Percentiles rank a stretch among this genome's conserved stretches.
These are phyloP conservation scores for Vidua chalybeata DNA, from an alignment of 2,113 vertebrate species.

Conservation along the genomic window DNA sequence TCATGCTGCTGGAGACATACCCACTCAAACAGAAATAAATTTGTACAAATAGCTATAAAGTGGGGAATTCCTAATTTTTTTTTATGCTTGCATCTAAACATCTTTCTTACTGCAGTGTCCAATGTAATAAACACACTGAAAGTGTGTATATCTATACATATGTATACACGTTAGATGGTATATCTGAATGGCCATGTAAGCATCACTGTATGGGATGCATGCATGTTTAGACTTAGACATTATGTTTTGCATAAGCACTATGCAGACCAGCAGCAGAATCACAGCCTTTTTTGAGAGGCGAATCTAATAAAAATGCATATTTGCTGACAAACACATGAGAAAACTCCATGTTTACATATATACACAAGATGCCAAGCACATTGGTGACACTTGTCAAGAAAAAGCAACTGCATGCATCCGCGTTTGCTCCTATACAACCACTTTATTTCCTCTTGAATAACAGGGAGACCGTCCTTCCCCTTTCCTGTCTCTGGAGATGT, in stretches of 20 bases:
- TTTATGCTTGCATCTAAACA: background rate
- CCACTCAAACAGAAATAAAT: background rate
- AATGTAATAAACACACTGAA: background rate
- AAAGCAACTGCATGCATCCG: background rate
- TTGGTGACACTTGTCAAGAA: background rate
- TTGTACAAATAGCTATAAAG: background rate
- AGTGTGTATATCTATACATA: background rate
- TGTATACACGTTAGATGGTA: background rate
- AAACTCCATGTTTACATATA: background rate
- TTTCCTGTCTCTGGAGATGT: background rate
- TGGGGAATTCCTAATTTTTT: background rate
- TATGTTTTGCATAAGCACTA: background rate
- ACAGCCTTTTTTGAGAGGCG: background rate
- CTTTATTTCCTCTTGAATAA: constrained; percentile 11
- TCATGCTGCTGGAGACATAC: background rate
- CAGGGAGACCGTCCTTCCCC: background rate
- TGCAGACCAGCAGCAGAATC: background rate
- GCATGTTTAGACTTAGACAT: background rate
- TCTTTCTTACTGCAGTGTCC: background rate
- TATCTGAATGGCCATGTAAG: background rate
- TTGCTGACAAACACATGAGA: background rate
- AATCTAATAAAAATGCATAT: background rate
- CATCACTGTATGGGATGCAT: background rate
- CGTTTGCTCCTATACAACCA: background rate
- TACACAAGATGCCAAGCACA: accelerated